Evolutionary conservation across 1,140 invertebrate species (phyloP).

Genomic region (Zaprionus capensis): DNA sequence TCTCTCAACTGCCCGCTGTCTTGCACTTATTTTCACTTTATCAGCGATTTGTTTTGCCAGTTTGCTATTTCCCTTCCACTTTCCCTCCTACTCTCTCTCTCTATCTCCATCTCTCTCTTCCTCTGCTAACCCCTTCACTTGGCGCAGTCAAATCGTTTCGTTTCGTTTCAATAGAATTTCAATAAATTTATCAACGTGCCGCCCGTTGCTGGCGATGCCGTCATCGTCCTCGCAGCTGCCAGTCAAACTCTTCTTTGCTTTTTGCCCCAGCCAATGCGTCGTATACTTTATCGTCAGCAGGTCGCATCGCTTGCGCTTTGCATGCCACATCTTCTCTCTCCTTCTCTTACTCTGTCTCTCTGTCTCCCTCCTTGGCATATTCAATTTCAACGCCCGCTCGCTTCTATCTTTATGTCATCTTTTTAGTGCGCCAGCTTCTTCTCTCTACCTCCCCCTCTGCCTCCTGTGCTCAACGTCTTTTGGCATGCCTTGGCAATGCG

Average conservation of each 20-base stretch:
- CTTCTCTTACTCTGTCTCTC: neutral
- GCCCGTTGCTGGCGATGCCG: conserved; percentile 34
- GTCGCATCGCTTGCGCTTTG: conserved; percentile 45
- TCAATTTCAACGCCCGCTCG: conserved; percentile 77
- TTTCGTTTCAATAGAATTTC: conserved; percentile 82
- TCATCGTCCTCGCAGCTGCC: conserved; percentile 4
- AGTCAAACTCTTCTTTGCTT: conserved; percentile 26
- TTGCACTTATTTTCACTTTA: conserved; percentile 79
- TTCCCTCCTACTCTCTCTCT: neutral
- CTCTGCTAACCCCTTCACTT: conserved; percentile 14
- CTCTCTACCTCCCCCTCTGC: too few species aligned
- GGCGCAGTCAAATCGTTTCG: conserved; percentile 77
- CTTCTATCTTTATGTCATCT: conserved; percentile 76
- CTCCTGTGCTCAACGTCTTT: conserved; percentile 31
- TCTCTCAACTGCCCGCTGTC: conserved; percentile 33
- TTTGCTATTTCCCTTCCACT: neutral
- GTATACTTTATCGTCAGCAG: conserved; percentile 64
- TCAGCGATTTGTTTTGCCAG: conserved; percentile 69
- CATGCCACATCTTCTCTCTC: conserved; percentile 39
- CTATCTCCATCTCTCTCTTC: neutral
- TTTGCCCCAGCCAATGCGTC: conserved; percentile 54
- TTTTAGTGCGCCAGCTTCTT: conserved; percentile 69
- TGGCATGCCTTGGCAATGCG: conserved; percentile 70
- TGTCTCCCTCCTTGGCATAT: conserved; percentile 41
- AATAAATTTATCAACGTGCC: conserved; percentile 80